Conservation (phyloP, 2,113 vertebrate genomes). For the Oriolus oriolus region DNA sequence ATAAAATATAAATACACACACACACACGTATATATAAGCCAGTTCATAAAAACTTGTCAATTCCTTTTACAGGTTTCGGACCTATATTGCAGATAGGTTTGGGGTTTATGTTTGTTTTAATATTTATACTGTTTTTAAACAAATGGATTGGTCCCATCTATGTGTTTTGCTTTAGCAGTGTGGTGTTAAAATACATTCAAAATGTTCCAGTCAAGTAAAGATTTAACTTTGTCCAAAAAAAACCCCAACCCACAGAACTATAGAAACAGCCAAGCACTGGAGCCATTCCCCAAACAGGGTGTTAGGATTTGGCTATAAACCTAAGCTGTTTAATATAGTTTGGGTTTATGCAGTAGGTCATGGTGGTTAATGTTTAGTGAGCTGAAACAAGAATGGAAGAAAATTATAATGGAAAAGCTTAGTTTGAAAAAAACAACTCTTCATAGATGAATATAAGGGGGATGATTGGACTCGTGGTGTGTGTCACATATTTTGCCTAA, state of each 20-base stretch:
- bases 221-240: not conserved
- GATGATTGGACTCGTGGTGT: not conserved
- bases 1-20: not conserved
- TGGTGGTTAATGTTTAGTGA: constrained; percentile 3
- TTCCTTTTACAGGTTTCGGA: not conserved
- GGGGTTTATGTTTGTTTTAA: not conserved
- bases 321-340: constrained; percentile 12
- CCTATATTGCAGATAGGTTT: not conserved
- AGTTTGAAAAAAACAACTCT: not conserved
- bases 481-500: not conserved
- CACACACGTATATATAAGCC: not conserved
- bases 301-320: not conserved
- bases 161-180: not conserved
- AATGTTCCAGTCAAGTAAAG: not conserved
- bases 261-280: not conserved
- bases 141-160: not conserved
- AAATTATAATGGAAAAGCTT: constrained; percentile 7
- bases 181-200: not conserved
- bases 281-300: not conserved
- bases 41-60: not conserved
- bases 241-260: not conserved
- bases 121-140: not conserved
- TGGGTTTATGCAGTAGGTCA: not conserved
- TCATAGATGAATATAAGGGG: not conserved
- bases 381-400: constrained; percentile 31